These are phyloP conservation scores for Centruroides sculpturatus DNA, from an alignment of 1,140 invertebrate species.

Conservation along the genomic window DNA sequence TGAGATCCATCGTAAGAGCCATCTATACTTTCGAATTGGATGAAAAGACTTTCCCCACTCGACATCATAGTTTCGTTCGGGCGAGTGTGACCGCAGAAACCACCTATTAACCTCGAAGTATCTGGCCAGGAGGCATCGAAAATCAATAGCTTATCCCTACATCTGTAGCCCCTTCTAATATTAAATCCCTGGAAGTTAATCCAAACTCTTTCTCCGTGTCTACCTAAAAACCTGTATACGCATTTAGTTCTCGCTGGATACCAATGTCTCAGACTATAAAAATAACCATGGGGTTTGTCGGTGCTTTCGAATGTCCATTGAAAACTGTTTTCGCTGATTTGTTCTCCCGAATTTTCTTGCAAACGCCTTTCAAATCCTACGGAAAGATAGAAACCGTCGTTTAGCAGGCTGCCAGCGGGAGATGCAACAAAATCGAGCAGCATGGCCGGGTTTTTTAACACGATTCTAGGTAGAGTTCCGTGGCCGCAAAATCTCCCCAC, in stretches of 20 bases:
- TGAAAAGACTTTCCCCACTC: background rate
- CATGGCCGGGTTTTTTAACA: slow-evolving; percentile 50
- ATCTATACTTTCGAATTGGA: background rate
- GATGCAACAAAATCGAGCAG: slow-evolving; percentile 83
- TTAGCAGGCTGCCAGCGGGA: slow-evolving; percentile 36
- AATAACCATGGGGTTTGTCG: background rate
- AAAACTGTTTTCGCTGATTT: background rate
- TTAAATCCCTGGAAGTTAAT: background rate
- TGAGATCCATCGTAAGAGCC: background rate
- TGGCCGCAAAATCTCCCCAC: slow-evolving; percentile 84
- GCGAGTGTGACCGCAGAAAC: background rate
- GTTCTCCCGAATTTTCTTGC: background rate
- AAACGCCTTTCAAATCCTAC: background rate
- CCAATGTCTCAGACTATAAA: background rate
- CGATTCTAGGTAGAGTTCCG: slow-evolving; percentile 58
- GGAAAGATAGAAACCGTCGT: background rate
- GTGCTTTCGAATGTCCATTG: background rate
- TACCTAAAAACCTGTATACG: slow-evolving; percentile 70
- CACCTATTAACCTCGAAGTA: background rate
- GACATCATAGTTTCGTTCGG: background rate
- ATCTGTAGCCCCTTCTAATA: background rate
- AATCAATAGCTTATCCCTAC: background rate
- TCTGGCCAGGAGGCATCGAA: background rate
- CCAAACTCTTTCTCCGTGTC: slow-evolving; percentile 44
- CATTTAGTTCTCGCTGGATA: slow-evolving; percentile 69